A percentile compares a stretch with the other conserved stretches of the same genome.
phyloP scores from a whole-genome alignment of 2,113 vertebrate genomes.

The Fregetta grallaria region DNA sequence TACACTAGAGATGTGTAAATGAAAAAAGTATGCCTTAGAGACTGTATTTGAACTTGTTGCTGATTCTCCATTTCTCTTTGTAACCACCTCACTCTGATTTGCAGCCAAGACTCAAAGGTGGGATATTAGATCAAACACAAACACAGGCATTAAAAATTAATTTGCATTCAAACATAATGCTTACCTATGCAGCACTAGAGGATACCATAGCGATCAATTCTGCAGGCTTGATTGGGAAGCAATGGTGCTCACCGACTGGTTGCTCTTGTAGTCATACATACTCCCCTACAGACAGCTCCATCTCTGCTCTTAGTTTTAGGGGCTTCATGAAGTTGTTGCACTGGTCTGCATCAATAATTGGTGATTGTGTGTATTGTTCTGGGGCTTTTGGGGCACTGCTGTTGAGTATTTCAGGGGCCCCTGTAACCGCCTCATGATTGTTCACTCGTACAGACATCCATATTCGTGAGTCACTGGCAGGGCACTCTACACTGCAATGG shows the following conservation, averaged over 20 bases:
- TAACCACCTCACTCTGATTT: not conserved
- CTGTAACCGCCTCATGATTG: fast-evolving
- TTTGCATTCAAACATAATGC: not conserved
- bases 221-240: not conserved
- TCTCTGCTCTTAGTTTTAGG: not conserved
- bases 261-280: not conserved
- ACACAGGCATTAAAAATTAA: not conserved
- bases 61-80: not conserved
- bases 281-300: not conserved
- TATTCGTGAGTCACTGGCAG: not conserved
- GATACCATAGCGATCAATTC: fast-evolving
- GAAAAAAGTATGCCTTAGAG: not conserved
- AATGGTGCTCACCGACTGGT: not conserved
- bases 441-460: not conserved
- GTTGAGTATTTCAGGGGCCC: not conserved
- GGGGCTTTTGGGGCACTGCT: not conserved
- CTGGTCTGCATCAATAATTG: not conserved
- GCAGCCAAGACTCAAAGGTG: not conserved
- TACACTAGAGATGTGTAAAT: not conserved
- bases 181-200: not conserved
- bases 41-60: not conserved
- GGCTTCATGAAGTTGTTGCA: not conserved
- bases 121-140: not conserved
- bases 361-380: not conserved
- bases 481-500: not conserved